These are phyloP conservation scores for Urocitellus parryii DNA, from an alignment of 2,113 vertebrate genomes.

Conservation along the genomic window DNA sequence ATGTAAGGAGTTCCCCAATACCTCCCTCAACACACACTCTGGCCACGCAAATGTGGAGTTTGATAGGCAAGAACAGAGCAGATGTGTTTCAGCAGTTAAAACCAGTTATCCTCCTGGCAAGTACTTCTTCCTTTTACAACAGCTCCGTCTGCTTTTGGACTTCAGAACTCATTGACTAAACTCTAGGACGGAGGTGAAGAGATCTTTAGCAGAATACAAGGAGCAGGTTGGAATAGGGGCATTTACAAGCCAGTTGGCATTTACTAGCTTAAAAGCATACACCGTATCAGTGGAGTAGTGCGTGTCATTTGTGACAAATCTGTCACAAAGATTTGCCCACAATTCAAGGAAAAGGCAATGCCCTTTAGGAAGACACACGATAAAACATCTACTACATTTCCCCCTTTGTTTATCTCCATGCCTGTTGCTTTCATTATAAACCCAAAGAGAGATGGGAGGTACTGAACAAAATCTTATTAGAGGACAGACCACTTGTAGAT, in stretches of 20 bases:
- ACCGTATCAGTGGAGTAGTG: neutral
- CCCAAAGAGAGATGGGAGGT: neutral
- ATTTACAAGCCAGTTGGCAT: neutral
- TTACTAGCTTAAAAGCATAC: neutral
- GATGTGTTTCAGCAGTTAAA: neutral
- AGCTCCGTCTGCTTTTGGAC: neutral
- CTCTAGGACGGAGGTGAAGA: neutral
- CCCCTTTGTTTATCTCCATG: accelerated
- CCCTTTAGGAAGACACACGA: neutral
- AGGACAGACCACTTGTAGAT: neutral
- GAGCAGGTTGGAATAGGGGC: neutral
- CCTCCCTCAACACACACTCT: too few relatives aligned
- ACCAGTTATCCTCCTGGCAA: neutral
- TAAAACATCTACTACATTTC: too few relatives aligned
- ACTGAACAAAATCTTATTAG: neutral
- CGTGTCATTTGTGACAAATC: neutral
- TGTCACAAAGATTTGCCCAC: neutral
- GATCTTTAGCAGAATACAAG: neutral
- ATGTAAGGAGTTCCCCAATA: accelerated
- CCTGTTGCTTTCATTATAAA: neutral
- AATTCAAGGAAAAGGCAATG: neutral
- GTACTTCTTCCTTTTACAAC: neutral
- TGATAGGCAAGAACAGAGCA: neutral
- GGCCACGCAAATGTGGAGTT: neutral
- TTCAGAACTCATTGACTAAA: neutral